Evolutionary conservation across 53 echinoderm and acorn worm species (phyloP).

Genomic region (Stichopus horrens): DNA sequence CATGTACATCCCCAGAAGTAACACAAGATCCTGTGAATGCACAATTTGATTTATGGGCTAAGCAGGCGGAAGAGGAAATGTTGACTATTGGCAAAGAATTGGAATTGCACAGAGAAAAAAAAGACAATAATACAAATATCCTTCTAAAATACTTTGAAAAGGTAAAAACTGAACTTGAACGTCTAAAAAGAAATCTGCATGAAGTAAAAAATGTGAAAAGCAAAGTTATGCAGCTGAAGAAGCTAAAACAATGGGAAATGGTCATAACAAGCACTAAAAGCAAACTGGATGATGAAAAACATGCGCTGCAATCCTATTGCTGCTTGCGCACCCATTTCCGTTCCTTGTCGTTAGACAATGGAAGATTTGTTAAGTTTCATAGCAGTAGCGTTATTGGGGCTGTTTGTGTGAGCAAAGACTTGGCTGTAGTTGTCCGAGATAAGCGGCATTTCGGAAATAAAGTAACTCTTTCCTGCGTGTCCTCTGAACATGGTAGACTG

Average conservation of each 20-base stretch:
- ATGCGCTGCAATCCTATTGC: not conserved
- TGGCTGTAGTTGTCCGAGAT: conserved; percentile 6
- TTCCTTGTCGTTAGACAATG: not conserved
- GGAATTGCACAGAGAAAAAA: not conserved
- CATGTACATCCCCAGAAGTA: not conserved
- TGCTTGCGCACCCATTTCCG: not conserved
- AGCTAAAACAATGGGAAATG: not conserved
- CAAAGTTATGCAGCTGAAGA: not conserved
- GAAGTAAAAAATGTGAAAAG: not conserved
- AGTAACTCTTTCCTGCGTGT: not conserved
- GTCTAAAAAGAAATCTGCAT: not conserved
- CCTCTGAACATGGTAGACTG: not conserved
- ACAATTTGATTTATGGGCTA: not conserved
- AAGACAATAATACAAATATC: not conserved
- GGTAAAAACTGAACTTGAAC: not conserved
- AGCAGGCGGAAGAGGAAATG: too few species aligned
- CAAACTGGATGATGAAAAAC: not conserved
- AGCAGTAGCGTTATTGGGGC: conserved; percentile 28
- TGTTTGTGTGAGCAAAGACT: not conserved
- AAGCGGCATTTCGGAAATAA: not conserved
- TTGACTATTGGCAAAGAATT: not conserved
- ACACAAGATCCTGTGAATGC: not conserved
- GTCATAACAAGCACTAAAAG: not conserved
- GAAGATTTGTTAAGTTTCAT: conserved; percentile 11
- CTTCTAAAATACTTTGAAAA: not conserved